Evolutionary conservation across 2,113 vertebrate genomes (phyloP).

Genomic region (Coptodon rendalli): DNA sequence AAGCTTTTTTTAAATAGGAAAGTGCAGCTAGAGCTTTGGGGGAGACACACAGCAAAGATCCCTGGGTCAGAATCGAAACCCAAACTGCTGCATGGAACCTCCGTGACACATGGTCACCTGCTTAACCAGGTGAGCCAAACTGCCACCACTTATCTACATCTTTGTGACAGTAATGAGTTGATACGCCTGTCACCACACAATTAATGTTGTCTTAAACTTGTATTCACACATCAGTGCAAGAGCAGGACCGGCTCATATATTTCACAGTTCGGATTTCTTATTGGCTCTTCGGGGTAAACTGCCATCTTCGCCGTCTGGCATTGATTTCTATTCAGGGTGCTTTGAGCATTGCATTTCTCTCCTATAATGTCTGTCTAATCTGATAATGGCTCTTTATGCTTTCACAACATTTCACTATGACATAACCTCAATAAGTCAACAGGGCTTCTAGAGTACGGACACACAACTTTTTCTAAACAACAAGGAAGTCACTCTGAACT

Average conservation of each 20-base stretch:
- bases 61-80: not conserved
- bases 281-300: not conserved
- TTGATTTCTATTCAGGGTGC: not conserved
- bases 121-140: not conserved
- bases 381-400: not conserved
- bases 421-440: not conserved
- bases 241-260: not conserved
- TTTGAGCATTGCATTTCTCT: not conserved
- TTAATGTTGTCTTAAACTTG: not conserved
- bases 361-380: not conserved
- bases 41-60: not conserved
- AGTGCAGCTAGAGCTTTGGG: not conserved
- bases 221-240: not conserved
- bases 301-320: not conserved
- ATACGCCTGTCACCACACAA: not conserved
- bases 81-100: not conserved
- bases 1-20: not conserved
- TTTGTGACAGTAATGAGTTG: not conserved
- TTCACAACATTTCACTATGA: not conserved
- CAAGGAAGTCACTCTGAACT: not conserved
- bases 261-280: not conserved
- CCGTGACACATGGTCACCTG: not conserved
- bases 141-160: not conserved
- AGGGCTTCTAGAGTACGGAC: not conserved
- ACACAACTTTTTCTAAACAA: not conserved